phyloP scores from a whole-genome alignment of 2,113 vertebrate species.

The Tilapia sparmanii region DNA sequence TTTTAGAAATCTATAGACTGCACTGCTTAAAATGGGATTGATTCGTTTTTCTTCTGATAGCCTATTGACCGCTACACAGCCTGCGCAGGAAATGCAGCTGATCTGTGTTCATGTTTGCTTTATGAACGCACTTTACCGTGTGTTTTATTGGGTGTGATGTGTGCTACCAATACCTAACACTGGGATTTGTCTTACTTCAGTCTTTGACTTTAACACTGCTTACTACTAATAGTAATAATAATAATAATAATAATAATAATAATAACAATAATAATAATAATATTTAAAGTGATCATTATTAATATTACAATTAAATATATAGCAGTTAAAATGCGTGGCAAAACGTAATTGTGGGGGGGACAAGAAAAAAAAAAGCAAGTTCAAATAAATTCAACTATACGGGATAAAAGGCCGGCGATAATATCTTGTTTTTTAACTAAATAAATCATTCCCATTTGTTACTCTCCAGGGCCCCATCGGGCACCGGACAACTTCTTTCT shows the following conservation, averaged over 20 bases:
- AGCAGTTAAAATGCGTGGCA: not conserved
- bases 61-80: not conserved
- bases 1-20: not conserved
- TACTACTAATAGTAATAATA: not conserved
- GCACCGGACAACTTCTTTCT: constrained; percentile 93
- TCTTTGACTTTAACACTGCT: not conserved
- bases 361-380: not conserved
- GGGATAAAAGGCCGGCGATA: not conserved
- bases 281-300: not conserved
- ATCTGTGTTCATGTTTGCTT: not conserved
- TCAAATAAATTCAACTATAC: not conserved
- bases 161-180: not conserved
- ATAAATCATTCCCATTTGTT: not conserved
- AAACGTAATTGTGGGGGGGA: not conserved
- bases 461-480: constrained; percentile 37
- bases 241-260: not conserved
- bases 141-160: not conserved
- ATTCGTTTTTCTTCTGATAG: not conserved
- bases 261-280: not conserved
- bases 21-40: not conserved
- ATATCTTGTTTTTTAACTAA: not conserved
- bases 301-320: not conserved
- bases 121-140: not conserved
- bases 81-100: not conserved
- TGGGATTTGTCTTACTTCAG: not conserved